Conservation (phyloP, 2,888 invertebrate species). For the Tiphia femorata region DNA sequence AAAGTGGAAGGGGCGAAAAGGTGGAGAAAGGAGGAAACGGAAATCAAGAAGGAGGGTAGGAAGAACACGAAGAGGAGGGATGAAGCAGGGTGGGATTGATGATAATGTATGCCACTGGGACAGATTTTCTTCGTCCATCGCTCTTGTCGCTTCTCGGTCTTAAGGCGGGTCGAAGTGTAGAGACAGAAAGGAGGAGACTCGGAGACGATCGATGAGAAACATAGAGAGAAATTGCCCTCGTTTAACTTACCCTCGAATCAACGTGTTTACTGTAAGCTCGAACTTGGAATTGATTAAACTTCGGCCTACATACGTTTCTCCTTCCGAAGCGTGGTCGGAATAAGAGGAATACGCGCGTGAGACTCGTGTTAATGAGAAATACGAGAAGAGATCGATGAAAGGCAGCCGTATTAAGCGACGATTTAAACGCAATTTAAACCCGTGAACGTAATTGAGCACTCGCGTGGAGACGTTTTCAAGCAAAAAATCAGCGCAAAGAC, state of each 20-base stretch:
- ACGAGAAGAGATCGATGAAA: no score
- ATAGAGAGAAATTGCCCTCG: neutral
- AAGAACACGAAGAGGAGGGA: no score
- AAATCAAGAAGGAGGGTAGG: conserved; percentile 17
- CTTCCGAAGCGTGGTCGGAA: no score
- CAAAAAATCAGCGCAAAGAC: neutral
- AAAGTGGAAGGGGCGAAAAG: conserved; percentile 5
- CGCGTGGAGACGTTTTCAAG: no score
- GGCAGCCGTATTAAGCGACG: no score
- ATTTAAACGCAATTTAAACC: no score
- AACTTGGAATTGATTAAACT: conserved; percentile 25
- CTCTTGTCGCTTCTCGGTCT: conserved; percentile 27
- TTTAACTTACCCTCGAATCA: conserved; percentile 17
- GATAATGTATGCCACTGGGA: conserved; percentile 58
- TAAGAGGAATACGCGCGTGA: no score
- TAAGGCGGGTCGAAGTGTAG: conserved; percentile 21
- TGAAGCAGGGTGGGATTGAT: no score
- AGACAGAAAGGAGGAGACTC: neutral
- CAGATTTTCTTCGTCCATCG: conserved; percentile 21
- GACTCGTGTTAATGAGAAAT: no score
- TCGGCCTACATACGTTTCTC: neutral
- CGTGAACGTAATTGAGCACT: no score
- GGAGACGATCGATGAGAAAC: neutral
- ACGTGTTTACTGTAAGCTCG: conserved; percentile 24
- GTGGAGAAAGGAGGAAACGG: conserved; percentile 26